Base-by-base conservation (phyloP, 2,113 vertebrate species). In the Oryzias javanicus region DNA sequence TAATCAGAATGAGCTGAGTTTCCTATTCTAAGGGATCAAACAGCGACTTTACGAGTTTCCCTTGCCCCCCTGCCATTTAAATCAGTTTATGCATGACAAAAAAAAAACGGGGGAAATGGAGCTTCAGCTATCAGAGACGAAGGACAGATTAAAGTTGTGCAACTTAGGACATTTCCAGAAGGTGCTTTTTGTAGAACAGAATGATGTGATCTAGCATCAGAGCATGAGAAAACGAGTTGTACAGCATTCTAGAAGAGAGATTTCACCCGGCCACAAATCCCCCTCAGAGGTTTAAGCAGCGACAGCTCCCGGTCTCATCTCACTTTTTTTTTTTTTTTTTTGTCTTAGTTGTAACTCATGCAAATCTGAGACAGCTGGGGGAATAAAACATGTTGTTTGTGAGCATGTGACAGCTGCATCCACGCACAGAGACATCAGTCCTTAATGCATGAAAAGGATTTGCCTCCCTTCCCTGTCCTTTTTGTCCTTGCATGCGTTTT, bases 401-500 rank as follows among this genome's bases (percentile, higher is more conserved):
- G 61, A 81, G 72, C 80, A 75, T 74, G 60, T 47, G 50, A 69
- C 67, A 63, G 66, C 63, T 78, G 79, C 79, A 80, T 81, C 84
- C 77, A 53, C 47, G 55, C 67, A 69, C 48, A 40, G 70, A 74
- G 65, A 72, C 67, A 54, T 55, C 55, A 3, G 63, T 71, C 63
- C 63, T 74, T 60, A 61, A 61, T 79, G 74, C 78, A 83, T 63
- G 72, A 65, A 65, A 67, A 69, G 67, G 78, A 76, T 84, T 76
- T 76, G 60, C 80, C 78, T 82, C 68, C 82, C 84, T 81, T 42
- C 81, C 80, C 79, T 72, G 80, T 86, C 74, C 77, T 74, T 87
- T 61, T 79, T 81, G 71, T 88, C 86, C 70, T 84, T 83, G 78
- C 85, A 85, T 90, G 86, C 67, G 53, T 64, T 79, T 68, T 78